Evolutionary conservation across 2,113 vertebrate species (phyloP).

Genomic region (Pluvianellus socialis): DNA sequence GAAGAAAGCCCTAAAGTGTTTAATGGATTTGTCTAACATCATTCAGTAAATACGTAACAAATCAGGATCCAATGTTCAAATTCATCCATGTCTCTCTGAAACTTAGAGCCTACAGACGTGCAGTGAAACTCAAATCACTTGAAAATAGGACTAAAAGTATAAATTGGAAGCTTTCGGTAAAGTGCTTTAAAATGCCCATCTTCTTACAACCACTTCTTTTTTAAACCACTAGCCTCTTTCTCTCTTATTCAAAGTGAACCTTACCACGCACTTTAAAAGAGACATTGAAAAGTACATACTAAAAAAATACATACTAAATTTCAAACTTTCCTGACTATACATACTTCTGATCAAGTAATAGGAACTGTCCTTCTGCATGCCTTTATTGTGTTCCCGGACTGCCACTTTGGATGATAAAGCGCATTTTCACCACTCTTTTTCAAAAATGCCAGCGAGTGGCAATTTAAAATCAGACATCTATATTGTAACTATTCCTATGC

Average conservation of each 20-base stretch:
- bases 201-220: neutral
- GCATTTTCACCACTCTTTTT: neutral
- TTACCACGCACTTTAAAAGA: neutral
- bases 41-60: neutral
- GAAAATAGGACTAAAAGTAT: neutral
- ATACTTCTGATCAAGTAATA: neutral
- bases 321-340: neutral
- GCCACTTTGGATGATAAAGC: neutral
- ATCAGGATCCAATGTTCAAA: neutral
- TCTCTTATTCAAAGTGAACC: neutral
- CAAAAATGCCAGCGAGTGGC: neutral
- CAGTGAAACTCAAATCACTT: neutral
- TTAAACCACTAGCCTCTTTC: neutral
- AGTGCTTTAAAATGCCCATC: neutral
- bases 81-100: neutral
- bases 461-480: neutral
- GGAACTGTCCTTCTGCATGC: neutral
- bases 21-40: neutral
- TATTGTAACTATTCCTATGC: neutral
- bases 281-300: neutral
- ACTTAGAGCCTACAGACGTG: neutral
- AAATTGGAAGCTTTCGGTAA: neutral
- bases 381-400: neutral
- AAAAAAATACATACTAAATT: neutral
- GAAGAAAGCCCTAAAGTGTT: neutral